Base-by-base conservation (phyloP, 2,113 vertebrate genomes). In the Alethe diademata region DNA sequence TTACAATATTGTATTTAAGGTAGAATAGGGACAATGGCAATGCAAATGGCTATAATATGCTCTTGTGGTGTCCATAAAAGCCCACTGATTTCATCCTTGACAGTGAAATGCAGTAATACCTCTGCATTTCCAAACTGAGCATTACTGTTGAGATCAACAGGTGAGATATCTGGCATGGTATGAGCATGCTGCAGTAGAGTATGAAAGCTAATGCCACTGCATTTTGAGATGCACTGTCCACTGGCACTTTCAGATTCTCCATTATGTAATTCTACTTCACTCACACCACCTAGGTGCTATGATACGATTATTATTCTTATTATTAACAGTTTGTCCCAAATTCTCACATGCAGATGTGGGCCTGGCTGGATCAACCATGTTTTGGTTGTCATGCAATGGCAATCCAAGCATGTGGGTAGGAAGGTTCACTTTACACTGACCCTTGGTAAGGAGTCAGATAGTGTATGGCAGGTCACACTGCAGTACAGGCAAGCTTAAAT, bases 161-260 rank as follows among this genome's bases (percentile, higher is more conserved):
- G 11, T 61, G 35, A 73, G 33, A 42, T 18, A 62, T 14, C 25
- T 57, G 48, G 8, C 14, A 85, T 7, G 7, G 12, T 18, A 48
- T n/a, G 14, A 76, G 5, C 12, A 51, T 11, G 12, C 18, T 75
- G 11, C 1, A 0, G 22, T 22, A 60, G 5, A 47, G 1, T 31
- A 42, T 26, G 65, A 86, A 58, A 29, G 14, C 3, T 51, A 19
- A 38, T 22, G 33, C 8, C 48, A 60, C 29, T 82, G 18, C 36
- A 28, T 28, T 33, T 53, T n/a, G 70, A 67, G 40, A 47, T 40
- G 61, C 40, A 51, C 17, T 48, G 14, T 33, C 25, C 50, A 18
- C 31, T 48, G 82, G 12, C 12, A 40, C 56, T 65, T 82, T 82
- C 57, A 75, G 20, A 17, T 67, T 56, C 43, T 64, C 29, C 14